Evolutionary conservation across 2,113 vertebrate genomes (phyloP), one percentile per base, ranked within the genome.

Genomic region (Rana temporaria): DNA sequence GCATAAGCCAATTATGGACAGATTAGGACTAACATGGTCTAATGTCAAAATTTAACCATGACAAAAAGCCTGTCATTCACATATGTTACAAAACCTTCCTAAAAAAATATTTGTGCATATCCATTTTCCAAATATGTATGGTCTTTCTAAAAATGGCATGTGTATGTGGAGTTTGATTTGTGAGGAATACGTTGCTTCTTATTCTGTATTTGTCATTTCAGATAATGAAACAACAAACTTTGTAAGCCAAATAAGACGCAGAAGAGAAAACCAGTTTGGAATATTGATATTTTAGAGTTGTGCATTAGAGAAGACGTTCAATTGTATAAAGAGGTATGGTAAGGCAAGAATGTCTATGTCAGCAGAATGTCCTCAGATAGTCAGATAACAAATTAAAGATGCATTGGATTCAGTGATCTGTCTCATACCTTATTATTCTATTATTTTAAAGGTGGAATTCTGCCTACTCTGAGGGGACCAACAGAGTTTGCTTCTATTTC

Each of bases 361-460:
- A 83, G 81, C 81, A 83, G 17, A 83, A 59, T 32, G 72, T 42
- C 62, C 60, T 64, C 60, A 73, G 16, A 73, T 55, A 83, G 69
- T 56, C 69, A 82, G 72, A 76, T 68, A 76, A 30, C 71, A 82
- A 76, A 83, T 83, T 83, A 83, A 68, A 76, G 81, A 83, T 82
- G 80, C 70, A 82, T 83, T 68, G 81, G 52, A 76, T 68, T 68
- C 81, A 83, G 55, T 83, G 71, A 76, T 48, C 53, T 75, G 71
- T 83, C 81, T 83, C 64, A 6, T 83, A 15, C 17, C 81, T 68
- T 83, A 32, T 60, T 65, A 60, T 76, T 57, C 52, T 67, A 83
- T 62, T 76, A 32, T 82, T 74, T 82, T 75, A 56, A 83, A 83
- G 60, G 71, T 32, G 52, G 72, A 48, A 66, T 60, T 22, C 19